phyloP scores from a whole-genome alignment of 2,113 vertebrate genomes.

The Dromiciops gliroides region DNA sequence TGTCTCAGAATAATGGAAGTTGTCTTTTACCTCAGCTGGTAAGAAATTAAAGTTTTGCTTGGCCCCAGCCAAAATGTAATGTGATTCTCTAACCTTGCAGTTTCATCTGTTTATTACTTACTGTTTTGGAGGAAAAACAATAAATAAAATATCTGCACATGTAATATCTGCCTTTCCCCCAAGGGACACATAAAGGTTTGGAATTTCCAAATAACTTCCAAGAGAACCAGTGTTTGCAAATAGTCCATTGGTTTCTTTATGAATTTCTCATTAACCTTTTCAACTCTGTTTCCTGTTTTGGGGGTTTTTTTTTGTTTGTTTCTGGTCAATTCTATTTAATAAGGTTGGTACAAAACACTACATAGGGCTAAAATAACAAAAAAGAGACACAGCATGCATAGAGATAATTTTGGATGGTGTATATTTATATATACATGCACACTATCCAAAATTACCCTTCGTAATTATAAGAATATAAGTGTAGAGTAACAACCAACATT shows the following conservation, averaged over 20 bases:
- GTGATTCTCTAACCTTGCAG: constrained; percentile 58
- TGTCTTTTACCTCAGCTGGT: constrained; percentile 57
- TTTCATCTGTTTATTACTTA: constrained; percentile 77
- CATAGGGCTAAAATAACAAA: constrained; percentile 28
- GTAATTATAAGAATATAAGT: constrained; percentile 16
- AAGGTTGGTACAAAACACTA: constrained; percentile 24
- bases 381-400: neutral
- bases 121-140: constrained; percentile 65
- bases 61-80: constrained; percentile 68
- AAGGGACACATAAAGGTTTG: constrained; percentile 45
- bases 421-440: neutral
- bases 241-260: constrained; percentile 42
- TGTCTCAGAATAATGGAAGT: constrained; percentile 45
- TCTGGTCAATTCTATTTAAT: constrained; percentile 50
- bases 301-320: constrained; percentile 23
- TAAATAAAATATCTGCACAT: constrained; percentile 73
- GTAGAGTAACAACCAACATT: neutral
- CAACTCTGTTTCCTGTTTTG: constrained; percentile 10
- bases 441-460: neutral
- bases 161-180: constrained; percentile 66
- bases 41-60: constrained; percentile 72
- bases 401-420: too few relatives aligned
- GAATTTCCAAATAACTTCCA: constrained; percentile 63
- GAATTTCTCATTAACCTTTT: constrained; percentile 69
- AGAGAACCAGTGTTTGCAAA: constrained; percentile 50